Base-by-base conservation (phyloP, 2,888 invertebrate species). In the Papilio protenor region DNA sequence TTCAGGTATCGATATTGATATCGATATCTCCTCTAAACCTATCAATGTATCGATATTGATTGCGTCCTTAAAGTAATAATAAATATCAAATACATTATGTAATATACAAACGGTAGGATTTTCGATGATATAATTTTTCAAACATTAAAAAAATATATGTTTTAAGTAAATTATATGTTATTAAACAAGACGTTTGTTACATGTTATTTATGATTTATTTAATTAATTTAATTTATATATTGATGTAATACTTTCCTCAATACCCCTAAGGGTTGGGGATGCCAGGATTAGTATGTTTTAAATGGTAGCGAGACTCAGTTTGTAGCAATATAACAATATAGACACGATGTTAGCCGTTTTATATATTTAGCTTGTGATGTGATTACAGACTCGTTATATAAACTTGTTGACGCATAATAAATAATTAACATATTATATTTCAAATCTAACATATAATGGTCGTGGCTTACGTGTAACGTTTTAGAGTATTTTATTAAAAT, bases 401-500 rank as follows among this genome's bases (percentile, higher is more conserved):
- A 52, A 88, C 90, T 90, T 93, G 92, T 94, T 93, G 90, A 93
- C 87, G 94, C 93, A 94, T 93, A 93, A 94, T 94, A 83, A 93
- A 94, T 94, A 83, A 84, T 88, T 84, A 86, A 86, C 81, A 83
- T 89, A 82, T 84, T 89, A 82, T 84, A 82, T 83, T 84, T 84
- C 83, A 82, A 79, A 84, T 83, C 82, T 82, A 83, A 82, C 78
- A 80, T 89, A 84, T 90, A 87, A 90, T 89, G 87, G 87, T 90
- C 85, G 90, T 91, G 88, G 91, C 92, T 91, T 93, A 85, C 81
- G 83, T 90, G 87, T 92, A 87, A 88, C 83, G 80, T 84, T 84
- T 81, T 81, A 82, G 79, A 82, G 72, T 80, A 81, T 69, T 71
- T 79, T 78, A 77, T 40, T 40, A 72, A 79, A 80, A 81, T 78